A percentile compares a stretch with the other conserved stretches of the same genome.
Evolutionary conservation across 2,113 vertebrate genomes (phyloP).

Genomic region (Albula goreensis): DNA sequence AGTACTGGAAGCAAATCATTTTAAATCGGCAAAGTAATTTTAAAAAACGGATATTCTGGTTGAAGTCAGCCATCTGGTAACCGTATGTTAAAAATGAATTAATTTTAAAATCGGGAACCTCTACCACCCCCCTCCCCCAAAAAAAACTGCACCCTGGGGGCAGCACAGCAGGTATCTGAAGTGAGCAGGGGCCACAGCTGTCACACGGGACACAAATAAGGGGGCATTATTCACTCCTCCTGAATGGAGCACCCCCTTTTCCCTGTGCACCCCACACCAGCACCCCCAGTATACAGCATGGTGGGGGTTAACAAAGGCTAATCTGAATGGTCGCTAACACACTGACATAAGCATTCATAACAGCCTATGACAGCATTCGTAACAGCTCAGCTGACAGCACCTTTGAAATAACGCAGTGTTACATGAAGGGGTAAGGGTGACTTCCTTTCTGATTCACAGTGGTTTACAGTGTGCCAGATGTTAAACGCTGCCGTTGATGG

Average conservation of each 20-base stretch:
- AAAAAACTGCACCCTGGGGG: not conserved
- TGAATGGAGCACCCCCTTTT: not conserved
- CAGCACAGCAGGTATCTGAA: slow-evolving; percentile 27
- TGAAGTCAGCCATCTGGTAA: no score
- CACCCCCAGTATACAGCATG: not conserved
- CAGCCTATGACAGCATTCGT: no score
- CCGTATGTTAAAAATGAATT: no score
- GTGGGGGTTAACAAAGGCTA: no score
- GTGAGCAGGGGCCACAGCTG: slow-evolving; percentile 5
- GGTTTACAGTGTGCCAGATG: not conserved
- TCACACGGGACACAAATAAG: not conserved
- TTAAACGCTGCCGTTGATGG: not conserved
- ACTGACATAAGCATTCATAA: no score
- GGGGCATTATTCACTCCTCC: not conserved
- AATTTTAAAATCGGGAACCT: not conserved
- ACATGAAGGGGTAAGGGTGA: not conserved
- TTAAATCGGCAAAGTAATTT: no score
- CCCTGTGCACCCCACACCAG: not conserved
- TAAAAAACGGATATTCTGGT: no score
- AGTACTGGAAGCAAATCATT: no score
- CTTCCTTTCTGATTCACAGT: not conserved
- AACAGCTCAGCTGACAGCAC: not conserved
- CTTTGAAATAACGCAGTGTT: not conserved
- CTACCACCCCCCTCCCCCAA: no score
- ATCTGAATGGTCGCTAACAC: no score